Evolutionary conservation across 2,888 invertebrate genomes (phyloP).

Genomic region (Melanchra persicariae): DNA sequence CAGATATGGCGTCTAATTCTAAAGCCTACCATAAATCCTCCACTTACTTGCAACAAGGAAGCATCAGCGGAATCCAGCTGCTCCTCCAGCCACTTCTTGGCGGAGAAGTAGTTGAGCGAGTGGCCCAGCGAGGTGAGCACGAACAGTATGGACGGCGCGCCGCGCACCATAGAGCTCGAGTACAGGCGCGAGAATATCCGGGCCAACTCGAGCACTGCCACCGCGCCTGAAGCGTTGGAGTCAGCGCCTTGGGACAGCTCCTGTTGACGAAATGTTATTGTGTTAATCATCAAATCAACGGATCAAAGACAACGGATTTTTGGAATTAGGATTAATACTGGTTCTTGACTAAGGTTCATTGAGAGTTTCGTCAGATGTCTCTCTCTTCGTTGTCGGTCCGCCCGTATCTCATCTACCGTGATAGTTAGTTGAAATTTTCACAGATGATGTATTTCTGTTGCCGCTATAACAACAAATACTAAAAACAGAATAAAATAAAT

Average conservation of each 20-base stretch:
- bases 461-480: too few species aligned
- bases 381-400: too few species aligned
- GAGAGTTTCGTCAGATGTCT: too few species aligned
- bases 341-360: too few species aligned
- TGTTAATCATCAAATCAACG: too few species aligned
- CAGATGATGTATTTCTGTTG: too few species aligned
- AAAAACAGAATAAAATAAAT: too few species aligned
- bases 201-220: slow-evolving; percentile 96
- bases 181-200: slow-evolving; percentile 97
- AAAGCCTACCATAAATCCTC: not conserved
- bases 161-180: slow-evolving; percentile 93
- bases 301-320: too few species aligned
- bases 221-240: slow-evolving; percentile 97
- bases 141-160: slow-evolving; percentile 95
- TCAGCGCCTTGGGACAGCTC: slow-evolving; percentile 97
- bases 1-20: too few species aligned
- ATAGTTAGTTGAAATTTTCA: too few species aligned
- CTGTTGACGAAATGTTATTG: slow-evolving; percentile 81
- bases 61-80: slow-evolving; percentile 95
- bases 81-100: slow-evolving; percentile 98
- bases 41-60: slow-evolving; percentile 93
- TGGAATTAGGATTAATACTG: too few species aligned
- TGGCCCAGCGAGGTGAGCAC: slow-evolving; percentile 97
- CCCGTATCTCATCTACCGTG: too few species aligned
- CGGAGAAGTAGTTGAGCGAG: slow-evolving; percentile 97